Conservation (phyloP, 1,140 invertebrate species). For the Sitobion miscanthi region DNA sequence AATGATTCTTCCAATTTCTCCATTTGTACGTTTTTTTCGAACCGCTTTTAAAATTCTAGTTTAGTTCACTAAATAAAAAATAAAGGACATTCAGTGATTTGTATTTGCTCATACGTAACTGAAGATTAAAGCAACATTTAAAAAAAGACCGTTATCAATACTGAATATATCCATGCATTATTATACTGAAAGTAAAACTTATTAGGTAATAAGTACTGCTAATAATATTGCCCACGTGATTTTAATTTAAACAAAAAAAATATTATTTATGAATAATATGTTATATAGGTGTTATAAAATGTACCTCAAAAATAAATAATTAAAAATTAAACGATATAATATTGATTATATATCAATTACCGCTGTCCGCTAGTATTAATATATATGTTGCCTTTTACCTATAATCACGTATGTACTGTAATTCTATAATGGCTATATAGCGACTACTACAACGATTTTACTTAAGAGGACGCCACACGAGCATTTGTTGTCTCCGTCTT, state of each 20-base stretch:
- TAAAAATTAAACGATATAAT: neutral
- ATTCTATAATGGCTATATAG: too few species aligned
- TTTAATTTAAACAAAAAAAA: too few species aligned
- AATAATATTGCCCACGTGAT: too few species aligned
- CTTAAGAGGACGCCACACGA: neutral
- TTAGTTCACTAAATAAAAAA: neutral
- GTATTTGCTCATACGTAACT: neutral
- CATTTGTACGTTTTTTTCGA: neutral
- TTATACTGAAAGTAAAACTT: too few species aligned
- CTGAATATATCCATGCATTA: neutral
- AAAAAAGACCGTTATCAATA: neutral
- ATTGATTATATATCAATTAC: neutral
- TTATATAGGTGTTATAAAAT: neutral
- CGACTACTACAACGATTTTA: neutral
- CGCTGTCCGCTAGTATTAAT: neutral
- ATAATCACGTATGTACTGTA: neutral
- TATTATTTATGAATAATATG: too few species aligned
- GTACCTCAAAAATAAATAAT: neutral
- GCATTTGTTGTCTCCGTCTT: too few species aligned
- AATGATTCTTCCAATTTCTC: neutral
- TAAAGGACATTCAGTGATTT: neutral
- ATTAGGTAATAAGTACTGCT: too few species aligned
- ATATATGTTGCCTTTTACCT: neutral
- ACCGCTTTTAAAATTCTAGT: neutral
- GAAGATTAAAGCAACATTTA: neutral